Base-by-base conservation (phyloP, 2,113 vertebrate species). In the Fulmarus glacialis region DNA sequence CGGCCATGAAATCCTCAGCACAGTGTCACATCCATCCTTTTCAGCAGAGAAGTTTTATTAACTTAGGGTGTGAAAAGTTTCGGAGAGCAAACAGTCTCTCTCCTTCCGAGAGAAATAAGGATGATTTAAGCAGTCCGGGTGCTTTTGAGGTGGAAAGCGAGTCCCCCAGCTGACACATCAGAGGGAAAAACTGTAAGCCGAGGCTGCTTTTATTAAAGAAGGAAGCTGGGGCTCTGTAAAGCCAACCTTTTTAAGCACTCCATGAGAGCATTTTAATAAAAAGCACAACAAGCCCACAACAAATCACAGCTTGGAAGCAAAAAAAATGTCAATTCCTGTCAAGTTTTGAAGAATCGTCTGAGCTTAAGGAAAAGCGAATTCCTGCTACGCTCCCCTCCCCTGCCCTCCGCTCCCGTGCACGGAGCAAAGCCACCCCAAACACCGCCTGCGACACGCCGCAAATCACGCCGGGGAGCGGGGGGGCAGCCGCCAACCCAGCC, bases 221-320 rank as follows among this genome's bases (percentile, higher is more conserved):
- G 90, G 94, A 96, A 92, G 97, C 60, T 90, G 95, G 82, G 71
- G 92, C 91, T 97, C 82, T 86, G 85, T 93, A 97, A 97, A 97
- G 95, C 92, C 96, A 96, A 93, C 70, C 96, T 91, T 93, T 98
- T 91, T 93, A 81, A 96, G 90, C 77, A 64, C 92, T 97, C 91
- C 82, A 86, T 18, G n/a, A 97, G 95, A 97, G 88, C 93, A 68
- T 97, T 98, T 98, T 98, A 98, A 98, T 98, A 98, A 98, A 98
- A 98, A 97, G 93, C 95, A 97, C 93, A 91, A 94, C 97, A 95
- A 97, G 95, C 91, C 96, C 94, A 80, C 96, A 96, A 97, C 95
- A 98, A 98, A 98, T 98, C 98, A 98, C 27, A 24, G 92, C 96
- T 98, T 97, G 97, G 97, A 98, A 97, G 93, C 17, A 30, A 85